Percentiles rank a stretch among this genome's conserved stretches.
These are phyloP conservation scores for Anabas testudineus DNA, from an alignment of 2,797 vertebrate genomes.

Conservation along the genomic window DNA sequence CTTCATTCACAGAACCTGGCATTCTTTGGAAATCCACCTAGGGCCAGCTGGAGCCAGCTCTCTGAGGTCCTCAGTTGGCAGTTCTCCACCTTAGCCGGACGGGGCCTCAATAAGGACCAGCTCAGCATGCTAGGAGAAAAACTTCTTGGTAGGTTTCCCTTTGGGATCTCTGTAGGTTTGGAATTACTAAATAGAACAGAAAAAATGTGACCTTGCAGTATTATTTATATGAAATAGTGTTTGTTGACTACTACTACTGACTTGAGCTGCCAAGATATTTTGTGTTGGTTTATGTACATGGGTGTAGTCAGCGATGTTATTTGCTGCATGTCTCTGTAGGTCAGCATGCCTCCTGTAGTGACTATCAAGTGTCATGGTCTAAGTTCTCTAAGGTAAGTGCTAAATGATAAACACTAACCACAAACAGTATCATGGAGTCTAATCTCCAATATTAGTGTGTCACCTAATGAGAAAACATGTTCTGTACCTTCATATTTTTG, in stretches of 20 bases:
- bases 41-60: slow-evolving; percentile 91
- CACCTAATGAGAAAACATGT: slow-evolving; percentile 26
- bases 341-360: slow-evolving; percentile 86
- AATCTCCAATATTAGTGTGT: background rate
- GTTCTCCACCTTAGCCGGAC: slow-evolving; percentile 93
- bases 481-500: too few relatives aligned
- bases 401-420: background rate
- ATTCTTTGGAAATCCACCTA: slow-evolving; percentile 92
- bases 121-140: slow-evolving; percentile 96
- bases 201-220: background rate
- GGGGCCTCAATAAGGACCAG: slow-evolving; percentile 94
- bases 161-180: background rate
- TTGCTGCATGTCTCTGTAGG: slow-evolving; percentile 78
- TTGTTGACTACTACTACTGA: background rate
- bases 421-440: accelerated
- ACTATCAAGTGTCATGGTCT: slow-evolving; percentile 93
- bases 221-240: background rate
- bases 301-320: background rate
- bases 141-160: slow-evolving; percentile 84
- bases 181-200: background rate
- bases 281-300: background rate
- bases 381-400: slow-evolving; percentile 94
- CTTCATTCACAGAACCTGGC: slow-evolving; percentile 87
- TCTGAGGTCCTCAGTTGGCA: slow-evolving; percentile 98
- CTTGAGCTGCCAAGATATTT: background rate